Base-by-base conservation (phyloP, 2,113 vertebrate species). In the Apistogramma diplotaenia region DNA sequence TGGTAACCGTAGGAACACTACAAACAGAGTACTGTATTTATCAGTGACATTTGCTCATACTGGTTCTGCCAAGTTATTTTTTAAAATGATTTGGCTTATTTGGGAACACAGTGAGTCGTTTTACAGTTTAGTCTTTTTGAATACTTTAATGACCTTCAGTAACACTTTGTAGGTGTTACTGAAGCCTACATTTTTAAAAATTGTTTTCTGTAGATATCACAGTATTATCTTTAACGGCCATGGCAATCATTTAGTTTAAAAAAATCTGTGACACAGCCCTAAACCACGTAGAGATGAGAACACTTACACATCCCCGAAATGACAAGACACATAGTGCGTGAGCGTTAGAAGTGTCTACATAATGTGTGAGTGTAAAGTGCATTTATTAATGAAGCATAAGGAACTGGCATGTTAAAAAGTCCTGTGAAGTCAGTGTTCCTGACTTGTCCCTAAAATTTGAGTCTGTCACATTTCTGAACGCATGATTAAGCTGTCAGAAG, bases 401-500 rank as follows among this genome's bases (percentile, higher is more conserved):
- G 25, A 81, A 75, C 40, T 80, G 78, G 79, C 86, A 76, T 54
- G 72, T 59, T 70, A 35, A 70, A 80, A 87, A 60, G 78, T 85
- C 82, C 62, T 21, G 33, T 84, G 65, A 76, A 89, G 75, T 84
- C 77, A 21, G 60, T 81, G 77, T 83, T 89, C 74, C 46, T 58
- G 56, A 80, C 67, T 86, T 85, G 85, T 86, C 87, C 62, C 72
- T 82, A 71, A 87, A 84, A 92, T 92, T 85, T 84, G 43, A 81
- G 75, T 60, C 78, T 70, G 88, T 89, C 82, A 82, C 74, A 82
- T 86, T 85, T 81, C 51, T 84, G 72, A 77, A 90, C 23, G 81
- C 86, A 76, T 70, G 84, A 84, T 82, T 91, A 86, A 79, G 78
- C 72, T 82, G 79, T 92, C 89, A 85, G 75, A 84, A 82, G 54